These are phyloP conservation scores for Cyanoderma ruficeps DNA, from an alignment of 2,113 vertebrate species.

Conservation along the genomic window DNA sequence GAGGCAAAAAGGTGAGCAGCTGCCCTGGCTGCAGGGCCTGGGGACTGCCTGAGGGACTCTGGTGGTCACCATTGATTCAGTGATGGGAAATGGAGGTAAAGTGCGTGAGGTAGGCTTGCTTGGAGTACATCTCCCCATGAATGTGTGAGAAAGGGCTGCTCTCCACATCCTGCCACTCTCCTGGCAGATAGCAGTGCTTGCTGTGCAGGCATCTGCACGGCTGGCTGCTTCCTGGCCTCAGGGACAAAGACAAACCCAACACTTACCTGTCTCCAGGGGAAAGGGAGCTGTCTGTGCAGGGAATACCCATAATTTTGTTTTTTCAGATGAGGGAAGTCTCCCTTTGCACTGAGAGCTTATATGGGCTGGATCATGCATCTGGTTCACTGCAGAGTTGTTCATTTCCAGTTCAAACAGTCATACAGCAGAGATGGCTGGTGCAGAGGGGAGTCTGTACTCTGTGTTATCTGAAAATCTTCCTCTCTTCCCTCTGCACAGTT, in stretches of 20 bases:
- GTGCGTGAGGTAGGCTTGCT: fast-evolving
- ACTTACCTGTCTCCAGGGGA: not conserved
- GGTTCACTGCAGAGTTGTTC: not conserved
- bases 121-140: fast-evolving
- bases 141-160: not conserved
- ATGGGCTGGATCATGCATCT: not conserved
- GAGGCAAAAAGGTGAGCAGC: slow-evolving; percentile 87
- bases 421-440: not conserved
- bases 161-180: not conserved
- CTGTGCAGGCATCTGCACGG: fast-evolving
- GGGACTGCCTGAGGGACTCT: not conserved
- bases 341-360: not conserved
- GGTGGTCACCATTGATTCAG: not conserved
- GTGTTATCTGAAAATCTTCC: not conserved
- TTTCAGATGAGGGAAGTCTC: not conserved
- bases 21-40: not conserved
- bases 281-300: not conserved
- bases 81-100: not conserved
- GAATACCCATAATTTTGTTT: not conserved
- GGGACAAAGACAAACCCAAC: not conserved
- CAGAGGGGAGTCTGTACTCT: not conserved
- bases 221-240: not conserved
- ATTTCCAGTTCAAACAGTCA: not conserved
- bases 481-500: fast-evolving
- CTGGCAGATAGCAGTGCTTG: not conserved